A percentile compares a stretch with the other conserved stretches of the same genome.
These are phyloP conservation scores for Acrocephalus scirpaceus DNA, from an alignment of 2,797 vertebrate species.

Conservation along the genomic window DNA sequence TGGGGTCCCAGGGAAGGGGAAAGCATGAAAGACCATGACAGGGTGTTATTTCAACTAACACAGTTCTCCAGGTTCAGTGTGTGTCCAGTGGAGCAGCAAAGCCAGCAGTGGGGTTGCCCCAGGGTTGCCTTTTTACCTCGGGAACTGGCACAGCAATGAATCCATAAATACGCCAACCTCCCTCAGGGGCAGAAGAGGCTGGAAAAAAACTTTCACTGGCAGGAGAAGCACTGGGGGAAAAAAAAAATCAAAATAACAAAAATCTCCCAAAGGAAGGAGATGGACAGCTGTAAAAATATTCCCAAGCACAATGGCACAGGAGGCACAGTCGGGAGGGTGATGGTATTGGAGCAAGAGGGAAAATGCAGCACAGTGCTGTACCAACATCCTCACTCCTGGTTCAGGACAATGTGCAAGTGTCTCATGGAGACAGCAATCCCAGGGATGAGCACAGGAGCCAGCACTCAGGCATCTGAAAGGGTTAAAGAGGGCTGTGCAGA, in stretches of 20 bases:
- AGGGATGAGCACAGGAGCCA: background rate
- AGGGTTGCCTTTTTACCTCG: background rate
- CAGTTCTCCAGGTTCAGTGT: background rate
- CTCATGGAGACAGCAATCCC: background rate
- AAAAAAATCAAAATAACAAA: background rate
- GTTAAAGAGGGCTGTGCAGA: slow-evolving; percentile 2
- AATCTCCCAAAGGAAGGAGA: background rate
- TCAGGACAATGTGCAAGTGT: background rate
- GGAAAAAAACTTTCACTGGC: slow-evolving; percentile 42
- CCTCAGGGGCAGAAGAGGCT: background rate
- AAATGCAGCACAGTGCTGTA: background rate
- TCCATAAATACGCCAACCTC: background rate
- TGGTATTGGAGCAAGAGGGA: background rate
- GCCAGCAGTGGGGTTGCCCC: background rate
- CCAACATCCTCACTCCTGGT: background rate
- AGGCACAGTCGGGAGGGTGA: background rate
- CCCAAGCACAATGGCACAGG: slow-evolving; percentile 19
- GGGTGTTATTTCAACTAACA: background rate
- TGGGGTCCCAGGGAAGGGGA: background rate
- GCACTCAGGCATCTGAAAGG: background rate
- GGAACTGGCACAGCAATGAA: background rate
- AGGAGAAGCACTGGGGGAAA: background rate
- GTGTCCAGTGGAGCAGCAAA: background rate
- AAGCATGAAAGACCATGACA: background rate
- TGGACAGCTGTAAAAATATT: slow-evolving; percentile 46